phyloP scores from a whole-genome alignment of 2,888 invertebrate species.

The Rhyacophila evoluta region DNA sequence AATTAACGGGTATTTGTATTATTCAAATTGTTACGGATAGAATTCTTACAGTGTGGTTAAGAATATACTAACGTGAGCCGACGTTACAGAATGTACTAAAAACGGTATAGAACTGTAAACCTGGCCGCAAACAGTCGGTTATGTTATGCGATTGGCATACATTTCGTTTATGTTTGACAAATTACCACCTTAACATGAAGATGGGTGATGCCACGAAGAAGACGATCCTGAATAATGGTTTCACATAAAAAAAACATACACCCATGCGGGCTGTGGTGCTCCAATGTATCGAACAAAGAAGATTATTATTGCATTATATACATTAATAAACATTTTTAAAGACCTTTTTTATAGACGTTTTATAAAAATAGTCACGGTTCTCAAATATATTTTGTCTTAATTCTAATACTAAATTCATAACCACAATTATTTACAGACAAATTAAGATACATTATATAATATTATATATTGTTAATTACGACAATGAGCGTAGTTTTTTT shows the following conservation, averaged over 20 bases:
- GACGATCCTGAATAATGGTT: background rate
- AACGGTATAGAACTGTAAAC: conserved; percentile 36
- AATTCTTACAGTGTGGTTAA: background rate
- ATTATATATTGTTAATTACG: too few species aligned
- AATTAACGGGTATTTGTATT: conserved; percentile 8
- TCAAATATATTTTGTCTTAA: too few species aligned
- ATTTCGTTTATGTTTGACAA: conserved; percentile 32
- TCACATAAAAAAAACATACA: background rate
- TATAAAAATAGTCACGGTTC: too few species aligned
- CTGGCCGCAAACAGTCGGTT: conserved; percentile 37
- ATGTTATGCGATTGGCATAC: conserved; percentile 43
- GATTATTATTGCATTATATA: too few species aligned
- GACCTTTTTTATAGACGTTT: too few species aligned
- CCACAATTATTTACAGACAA: too few species aligned
- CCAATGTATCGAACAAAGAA: too few species aligned
- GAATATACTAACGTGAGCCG: background rate
- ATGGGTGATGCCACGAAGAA: background rate
- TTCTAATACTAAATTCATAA: too few species aligned
- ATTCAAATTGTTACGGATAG: conserved; percentile 7
- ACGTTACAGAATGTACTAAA: conserved; percentile 10
- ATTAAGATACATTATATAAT: too few species aligned
- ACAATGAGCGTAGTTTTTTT: too few species aligned
- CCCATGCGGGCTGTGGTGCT: too few species aligned
- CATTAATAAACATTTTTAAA: too few species aligned
- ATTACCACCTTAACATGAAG: background rate